Evolutionary conservation across 1,140 invertebrate genomes (phyloP).

Genomic region (Heliothis virescens): DNA sequence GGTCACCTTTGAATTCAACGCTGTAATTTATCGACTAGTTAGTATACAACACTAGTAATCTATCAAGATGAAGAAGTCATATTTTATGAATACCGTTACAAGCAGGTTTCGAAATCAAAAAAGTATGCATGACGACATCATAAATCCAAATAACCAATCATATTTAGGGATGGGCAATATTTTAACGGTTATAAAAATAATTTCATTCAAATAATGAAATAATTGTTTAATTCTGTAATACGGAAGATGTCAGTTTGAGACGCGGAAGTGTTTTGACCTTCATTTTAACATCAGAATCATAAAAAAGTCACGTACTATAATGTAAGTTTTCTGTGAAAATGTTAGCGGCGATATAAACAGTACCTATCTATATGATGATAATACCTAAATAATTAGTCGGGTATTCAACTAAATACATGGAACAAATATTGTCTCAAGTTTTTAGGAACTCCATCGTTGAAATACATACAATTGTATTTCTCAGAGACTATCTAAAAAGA

Average conservation of each 20-base stretch:
- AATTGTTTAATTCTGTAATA: conserved; percentile 4
- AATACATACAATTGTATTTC: background rate
- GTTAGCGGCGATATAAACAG: background rate
- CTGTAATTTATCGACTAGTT: background rate
- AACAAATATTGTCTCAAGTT: conserved; percentile 18
- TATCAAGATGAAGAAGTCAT: background rate
- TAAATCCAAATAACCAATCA: background rate
- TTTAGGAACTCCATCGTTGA: background rate
- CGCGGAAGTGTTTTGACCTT: conserved; percentile 48
- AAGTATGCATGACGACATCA: background rate
- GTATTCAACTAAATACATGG: background rate
- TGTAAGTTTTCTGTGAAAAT: conserved; percentile 13
- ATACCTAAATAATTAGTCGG: conserved; percentile 1
- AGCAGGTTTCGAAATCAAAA: background rate
- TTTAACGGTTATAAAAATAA: background rate
- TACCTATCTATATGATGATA: conserved; percentile 12
- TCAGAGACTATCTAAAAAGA: background rate
- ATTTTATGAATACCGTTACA: conserved; percentile 13
- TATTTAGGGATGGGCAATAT: conserved; percentile 3
- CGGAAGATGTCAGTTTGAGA: conserved; percentile 34
- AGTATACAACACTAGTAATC: background rate
- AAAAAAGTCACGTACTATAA: conserved; percentile 52
- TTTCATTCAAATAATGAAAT: background rate
- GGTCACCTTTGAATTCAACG: background rate
- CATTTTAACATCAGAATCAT: conserved; percentile 42